Conservation (phyloP, 2,113 vertebrate genomes). For the Lepus timidus region DNA sequence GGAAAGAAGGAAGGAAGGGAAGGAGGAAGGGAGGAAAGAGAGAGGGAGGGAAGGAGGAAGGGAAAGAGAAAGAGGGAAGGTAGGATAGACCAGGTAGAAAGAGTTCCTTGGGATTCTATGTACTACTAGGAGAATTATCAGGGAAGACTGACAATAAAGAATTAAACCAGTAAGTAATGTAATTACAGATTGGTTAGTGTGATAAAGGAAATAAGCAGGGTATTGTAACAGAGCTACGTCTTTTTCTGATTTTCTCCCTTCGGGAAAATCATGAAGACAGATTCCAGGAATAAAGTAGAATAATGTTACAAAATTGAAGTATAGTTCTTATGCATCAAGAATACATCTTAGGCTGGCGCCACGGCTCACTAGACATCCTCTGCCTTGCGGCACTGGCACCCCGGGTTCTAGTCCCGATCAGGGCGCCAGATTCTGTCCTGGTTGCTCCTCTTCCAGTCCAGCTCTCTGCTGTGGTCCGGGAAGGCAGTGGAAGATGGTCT, state of each 20-base stretch:
- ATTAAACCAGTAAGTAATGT: constrained; percentile 27
- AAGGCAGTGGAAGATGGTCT: no score
- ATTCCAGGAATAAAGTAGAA: constrained; percentile 43
- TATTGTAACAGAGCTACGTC: neutral
- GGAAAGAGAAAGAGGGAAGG: no score
- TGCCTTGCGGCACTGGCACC: no score
- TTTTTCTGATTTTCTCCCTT: neutral
- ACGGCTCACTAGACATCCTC: no score
- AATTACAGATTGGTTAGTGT: constrained; percentile 2
- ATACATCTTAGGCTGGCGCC: no score
- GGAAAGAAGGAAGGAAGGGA: no score
- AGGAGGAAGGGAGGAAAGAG: no score
- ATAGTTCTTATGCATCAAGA: neutral
- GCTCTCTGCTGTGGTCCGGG: no score
- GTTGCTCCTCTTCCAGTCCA: no score
- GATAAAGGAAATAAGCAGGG: constrained; percentile 44
- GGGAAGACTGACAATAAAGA: constrained; percentile 29
- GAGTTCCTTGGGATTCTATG: neutral
- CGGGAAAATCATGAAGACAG: constrained; percentile 53
- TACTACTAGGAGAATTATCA: neutral
- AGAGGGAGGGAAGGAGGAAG: no score
- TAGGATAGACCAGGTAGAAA: neutral
- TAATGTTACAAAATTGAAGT: neutral
- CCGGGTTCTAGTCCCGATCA: no score
- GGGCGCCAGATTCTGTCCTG: no score